These are phyloP conservation scores for Nansenia antarctica DNA, from an alignment of 2,113 vertebrate genomes.

Conservation along the genomic window DNA sequence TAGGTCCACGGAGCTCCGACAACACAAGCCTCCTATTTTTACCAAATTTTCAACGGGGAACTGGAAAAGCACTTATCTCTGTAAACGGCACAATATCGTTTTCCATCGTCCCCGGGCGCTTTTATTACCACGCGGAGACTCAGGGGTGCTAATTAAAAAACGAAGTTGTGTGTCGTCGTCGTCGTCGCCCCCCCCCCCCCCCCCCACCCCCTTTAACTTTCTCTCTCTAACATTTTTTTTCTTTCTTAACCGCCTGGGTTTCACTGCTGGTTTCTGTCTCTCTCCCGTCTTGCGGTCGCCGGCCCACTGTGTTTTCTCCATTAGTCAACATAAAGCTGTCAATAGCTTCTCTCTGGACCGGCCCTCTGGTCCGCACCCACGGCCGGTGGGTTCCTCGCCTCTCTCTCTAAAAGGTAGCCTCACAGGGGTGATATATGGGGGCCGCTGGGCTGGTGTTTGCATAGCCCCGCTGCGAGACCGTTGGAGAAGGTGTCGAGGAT, in stretches of 20 bases:
- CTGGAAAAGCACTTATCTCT: constrained; percentile 85
- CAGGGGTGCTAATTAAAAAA: constrained; percentile 88
- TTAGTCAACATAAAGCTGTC: constrained; percentile 53
- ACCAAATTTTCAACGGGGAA: constrained; percentile 66
- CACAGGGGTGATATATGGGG: constrained; percentile 25
- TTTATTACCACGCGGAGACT: constrained; percentile 75
- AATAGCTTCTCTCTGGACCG: constrained; percentile 17
- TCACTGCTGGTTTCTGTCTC: constrained; percentile 24
- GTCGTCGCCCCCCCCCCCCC: too few relatives aligned
- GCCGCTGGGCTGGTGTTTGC: constrained; percentile 26
- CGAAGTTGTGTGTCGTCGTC: constrained; percentile 41
- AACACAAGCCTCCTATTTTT: constrained; percentile 72
- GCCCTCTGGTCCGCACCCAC: not conserved
- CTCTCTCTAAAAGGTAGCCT: constrained; percentile 6
- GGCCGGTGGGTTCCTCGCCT: not conserved
- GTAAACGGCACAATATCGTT: constrained; percentile 70
- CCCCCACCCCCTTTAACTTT: constrained; percentile 39
- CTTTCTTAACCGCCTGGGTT: constrained; percentile 20
- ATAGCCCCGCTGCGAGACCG: constrained; percentile 1
- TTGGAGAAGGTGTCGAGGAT: constrained; percentile 31
- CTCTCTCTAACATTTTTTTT: too few relatives aligned
- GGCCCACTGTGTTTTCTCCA: constrained; percentile 55
- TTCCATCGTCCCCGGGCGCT: constrained; percentile 62
- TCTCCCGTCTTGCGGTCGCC: constrained; percentile 28
- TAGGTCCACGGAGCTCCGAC: constrained; percentile 50